A percentile compares a stretch with the other conserved stretches of the same genome.
phyloP scores from a whole-genome alignment of 2,797 vertebrate genomes.

The Taeniopygia guttata region DNA sequence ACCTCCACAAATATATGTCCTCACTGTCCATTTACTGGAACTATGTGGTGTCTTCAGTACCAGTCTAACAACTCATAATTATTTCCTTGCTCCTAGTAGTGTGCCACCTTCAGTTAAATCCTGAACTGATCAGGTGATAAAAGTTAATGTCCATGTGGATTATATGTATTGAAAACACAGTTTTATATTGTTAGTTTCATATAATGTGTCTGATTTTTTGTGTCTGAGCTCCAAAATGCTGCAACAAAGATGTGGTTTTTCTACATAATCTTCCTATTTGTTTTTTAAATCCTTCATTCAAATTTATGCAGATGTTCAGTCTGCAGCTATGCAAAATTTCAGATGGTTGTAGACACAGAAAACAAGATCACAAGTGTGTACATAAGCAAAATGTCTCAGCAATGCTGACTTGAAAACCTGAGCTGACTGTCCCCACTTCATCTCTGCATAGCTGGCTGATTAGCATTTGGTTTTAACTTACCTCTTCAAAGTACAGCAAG shows the following conservation, averaged over 20 bases:
- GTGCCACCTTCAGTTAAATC: background rate
- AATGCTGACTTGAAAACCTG: slow-evolving; percentile 37
- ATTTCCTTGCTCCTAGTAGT: background rate
- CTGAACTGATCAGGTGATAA: background rate
- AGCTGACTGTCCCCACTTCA: slow-evolving; percentile 40
- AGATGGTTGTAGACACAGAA: slow-evolving; percentile 9
- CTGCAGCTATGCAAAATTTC: slow-evolving; percentile 52
- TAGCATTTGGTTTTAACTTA: slow-evolving; percentile 36
- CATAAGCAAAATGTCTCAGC: slow-evolving; percentile 44
- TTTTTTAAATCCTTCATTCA: slow-evolving; percentile 40
- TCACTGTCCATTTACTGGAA: background rate
- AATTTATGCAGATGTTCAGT: slow-evolving; percentile 58
- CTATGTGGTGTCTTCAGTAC: background rate
- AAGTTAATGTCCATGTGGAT: background rate
- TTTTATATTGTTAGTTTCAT: background rate
- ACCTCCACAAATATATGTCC: background rate
- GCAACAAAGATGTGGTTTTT: slow-evolving; percentile 27
- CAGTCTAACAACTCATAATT: background rate
- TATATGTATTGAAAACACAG: background rate
- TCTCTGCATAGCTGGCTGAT: slow-evolving; percentile 25
- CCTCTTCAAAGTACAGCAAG: slow-evolving; percentile 35
- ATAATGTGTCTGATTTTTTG: slow-evolving; percentile 26
- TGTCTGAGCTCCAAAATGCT: slow-evolving; percentile 23
- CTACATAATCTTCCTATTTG: slow-evolving; percentile 53
- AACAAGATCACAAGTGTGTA: slow-evolving; percentile 28